A percentile compares a stretch with the other conserved stretches of the same genome.
These are phyloP conservation scores for Trissolcus brochymenae DNA, from an alignment of 2,888 invertebrate genomes.

Conservation along the genomic window DNA sequence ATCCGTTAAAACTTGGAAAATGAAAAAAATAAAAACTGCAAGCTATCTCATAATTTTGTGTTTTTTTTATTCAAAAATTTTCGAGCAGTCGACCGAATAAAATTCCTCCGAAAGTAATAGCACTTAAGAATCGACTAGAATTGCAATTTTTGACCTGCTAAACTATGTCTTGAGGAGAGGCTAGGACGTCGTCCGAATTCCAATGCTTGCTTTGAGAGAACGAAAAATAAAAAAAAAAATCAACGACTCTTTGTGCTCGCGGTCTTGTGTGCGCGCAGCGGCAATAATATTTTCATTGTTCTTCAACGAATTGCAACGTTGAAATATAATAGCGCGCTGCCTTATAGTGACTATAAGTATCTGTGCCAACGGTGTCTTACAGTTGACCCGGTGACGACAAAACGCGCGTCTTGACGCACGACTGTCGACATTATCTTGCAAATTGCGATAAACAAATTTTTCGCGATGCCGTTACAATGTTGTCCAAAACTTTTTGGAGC, in stretches of 20 bases:
- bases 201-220: constrained; percentile 20
- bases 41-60: neutral
- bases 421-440: constrained; percentile 18
- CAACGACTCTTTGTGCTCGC: constrained; percentile 32
- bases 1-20: neutral
- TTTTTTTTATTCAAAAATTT: constrained; percentile 11
- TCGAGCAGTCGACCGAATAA: neutral
- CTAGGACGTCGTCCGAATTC: constrained; percentile 33
- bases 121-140: constrained; percentile 17
- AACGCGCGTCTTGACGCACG: constrained; percentile 14
- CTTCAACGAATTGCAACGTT: constrained; percentile 40
- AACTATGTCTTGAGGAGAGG: constrained; percentile 38
- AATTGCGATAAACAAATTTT: constrained; percentile 19
- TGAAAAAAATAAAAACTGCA: neutral
- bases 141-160: constrained; percentile 40
- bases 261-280: constrained; percentile 39
- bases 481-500: neutral
- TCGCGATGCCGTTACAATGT: neutral
- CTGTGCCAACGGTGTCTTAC: constrained; percentile 28
- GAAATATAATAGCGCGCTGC: constrained; percentile 39
- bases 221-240: constrained; percentile 19
- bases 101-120: constrained; percentile 11
- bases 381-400: constrained; percentile 33
- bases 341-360: constrained; percentile 23
- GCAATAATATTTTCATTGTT: constrained; percentile 57